Percentiles rank a stretch among this genome's conserved stretches.
Conservation (phyloP, 23 tunicate genomes). For the Trididemnum miniatum region DNA sequence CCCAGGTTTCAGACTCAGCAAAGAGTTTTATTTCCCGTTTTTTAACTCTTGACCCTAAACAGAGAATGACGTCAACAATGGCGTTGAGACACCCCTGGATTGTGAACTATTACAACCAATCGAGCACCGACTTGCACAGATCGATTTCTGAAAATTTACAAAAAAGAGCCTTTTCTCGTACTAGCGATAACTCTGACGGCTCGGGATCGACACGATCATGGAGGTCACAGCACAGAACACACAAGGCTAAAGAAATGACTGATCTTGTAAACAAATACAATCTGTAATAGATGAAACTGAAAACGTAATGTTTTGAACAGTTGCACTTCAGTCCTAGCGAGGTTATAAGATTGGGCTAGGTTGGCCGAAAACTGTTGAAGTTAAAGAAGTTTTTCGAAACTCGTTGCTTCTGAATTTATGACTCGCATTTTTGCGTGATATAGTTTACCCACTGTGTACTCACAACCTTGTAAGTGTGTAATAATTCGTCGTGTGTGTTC, state of each 20-base stretch:
- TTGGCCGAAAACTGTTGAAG: too few species aligned
- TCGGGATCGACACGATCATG: conserved; percentile 57
- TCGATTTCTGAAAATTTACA: conserved; percentile 19
- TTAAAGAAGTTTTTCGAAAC: too few species aligned
- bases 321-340: too few species aligned
- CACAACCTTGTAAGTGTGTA: too few species aligned
- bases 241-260: conserved; percentile 77
- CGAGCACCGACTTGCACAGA: conserved; percentile 3
- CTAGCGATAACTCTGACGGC: conserved; percentile 7
- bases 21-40: not conserved
- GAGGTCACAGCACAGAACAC: conserved; percentile 86
- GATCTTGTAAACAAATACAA: conserved; percentile 72
- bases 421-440: too few species aligned
- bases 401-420: too few species aligned
- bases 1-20: conserved; percentile 10
- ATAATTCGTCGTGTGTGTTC: too few species aligned
- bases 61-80: conserved; percentile 2
- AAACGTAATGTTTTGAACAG: too few species aligned
- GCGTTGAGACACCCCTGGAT: conserved; percentile 27
- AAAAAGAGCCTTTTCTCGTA: not conserved
- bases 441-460: too few species aligned
- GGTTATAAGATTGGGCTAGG: too few species aligned
- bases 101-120: conserved; percentile 8
- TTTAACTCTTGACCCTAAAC: not conserved
- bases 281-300: too few species aligned